Evolutionary conservation across 1,140 invertebrate genomes (phyloP), one percentile per base, ranked within the genome.

Genomic region (Propsilocerus akamusi): DNA sequence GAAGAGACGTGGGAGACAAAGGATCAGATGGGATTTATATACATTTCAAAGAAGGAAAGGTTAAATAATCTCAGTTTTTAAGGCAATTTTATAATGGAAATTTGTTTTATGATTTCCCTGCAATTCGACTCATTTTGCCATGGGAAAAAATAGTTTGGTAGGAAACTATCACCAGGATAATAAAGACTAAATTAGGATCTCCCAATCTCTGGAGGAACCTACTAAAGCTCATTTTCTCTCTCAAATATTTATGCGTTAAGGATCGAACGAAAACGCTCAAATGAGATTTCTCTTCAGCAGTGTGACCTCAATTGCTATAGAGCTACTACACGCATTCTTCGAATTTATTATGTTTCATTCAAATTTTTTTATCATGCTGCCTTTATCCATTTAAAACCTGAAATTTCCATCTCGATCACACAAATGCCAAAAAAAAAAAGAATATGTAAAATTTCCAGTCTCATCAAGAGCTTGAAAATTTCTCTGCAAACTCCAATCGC

Each of bases 51-150:
- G 2, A 41, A 17, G 14, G 34, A 41, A 41, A 41, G 34, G 34
- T 41, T 41, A 20, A 41, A 17, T 41, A 41, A 41, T 41, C 34
- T 41, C 34, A 41, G 22, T 41, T 41, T 30, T 41, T 41, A 41
- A 20, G 34, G 34, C n/a, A 41, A 41, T 41, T 41, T 41, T 41
- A 41, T 41, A 20, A 41, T 41, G 34, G 14, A 41, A 20, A 20
- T 41, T 20, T 41, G 10, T 5, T 41, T 41, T 41, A 41, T 41
- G 34, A 41, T 41, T 41, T 41, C 34, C 34, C 34, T 41, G 17
- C 34, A 41, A 41, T 41, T 41, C n/a, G 34, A 41, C 22, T 41
- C 17, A 20, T 41, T 41, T 5, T 41, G 34, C 22, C 22, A 41
- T 41, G 34, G 34, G 34, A 41, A 41, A n/a, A 37, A 17, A 17